Percentiles rank a stretch among this genome's conserved stretches.
Conservation (phyloP, 2,888 invertebrate species). For the Ophion ventricosus region DNA sequence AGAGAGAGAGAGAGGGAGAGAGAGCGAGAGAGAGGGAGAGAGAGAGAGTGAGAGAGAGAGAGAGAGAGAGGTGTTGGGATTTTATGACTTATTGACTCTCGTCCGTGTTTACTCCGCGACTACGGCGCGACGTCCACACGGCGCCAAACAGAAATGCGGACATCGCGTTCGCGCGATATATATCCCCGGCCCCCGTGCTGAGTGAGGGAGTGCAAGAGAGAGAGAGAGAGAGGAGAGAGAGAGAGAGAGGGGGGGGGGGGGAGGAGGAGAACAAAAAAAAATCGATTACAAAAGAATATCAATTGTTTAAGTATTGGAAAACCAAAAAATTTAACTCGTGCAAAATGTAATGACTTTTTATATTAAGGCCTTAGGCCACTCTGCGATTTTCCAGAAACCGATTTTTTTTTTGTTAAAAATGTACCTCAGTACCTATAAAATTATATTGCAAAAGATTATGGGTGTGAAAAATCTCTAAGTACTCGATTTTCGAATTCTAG, state of each 20-base stretch:
- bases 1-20: slow-evolving; percentile 57
- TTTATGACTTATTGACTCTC: slow-evolving; percentile 81
- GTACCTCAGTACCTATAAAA: too few relatives aligned
- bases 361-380: too few relatives aligned
- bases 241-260: slow-evolving; percentile 1
- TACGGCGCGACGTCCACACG: slow-evolving; percentile 76
- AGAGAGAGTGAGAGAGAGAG: slow-evolving; percentile 16
- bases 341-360: too few relatives aligned
- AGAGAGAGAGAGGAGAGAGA: slow-evolving; percentile 6
- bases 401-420: too few relatives aligned
- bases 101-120: slow-evolving; percentile 77
- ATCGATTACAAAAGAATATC: too few relatives aligned
- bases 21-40: too few relatives aligned
- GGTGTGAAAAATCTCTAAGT: too few relatives aligned
- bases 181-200: slow-evolving; percentile 7
- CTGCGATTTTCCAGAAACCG: too few relatives aligned
- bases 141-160: slow-evolving; percentile 79
- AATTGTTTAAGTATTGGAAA: neutral
- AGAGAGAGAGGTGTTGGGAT: slow-evolving; percentile 72
- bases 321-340: too few relatives aligned
- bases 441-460: too few relatives aligned
- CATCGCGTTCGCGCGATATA: slow-evolving; percentile 64
- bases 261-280: neutral
- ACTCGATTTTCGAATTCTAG: too few relatives aligned
- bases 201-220: neutral